Evolutionary conservation across 2,888 invertebrate genomes (phyloP).

Genomic region (Bedellia somnulentella): DNA sequence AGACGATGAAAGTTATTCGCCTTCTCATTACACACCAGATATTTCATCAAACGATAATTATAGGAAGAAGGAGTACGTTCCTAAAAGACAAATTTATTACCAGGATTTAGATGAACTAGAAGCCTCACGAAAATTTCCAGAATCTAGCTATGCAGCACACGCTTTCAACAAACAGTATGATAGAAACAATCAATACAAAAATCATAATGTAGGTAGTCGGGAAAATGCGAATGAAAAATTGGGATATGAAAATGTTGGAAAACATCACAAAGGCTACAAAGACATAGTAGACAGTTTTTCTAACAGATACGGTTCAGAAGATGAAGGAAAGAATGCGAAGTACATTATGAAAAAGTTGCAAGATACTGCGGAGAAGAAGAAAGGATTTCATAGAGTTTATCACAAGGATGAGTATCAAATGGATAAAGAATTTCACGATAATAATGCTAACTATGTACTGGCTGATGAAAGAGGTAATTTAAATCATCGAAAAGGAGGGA

Average conservation of each 20-base stretch:
- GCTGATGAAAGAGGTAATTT: constrained; percentile 24
- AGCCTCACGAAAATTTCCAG: no score
- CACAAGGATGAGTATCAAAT: constrained; percentile 46
- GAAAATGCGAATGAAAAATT: constrained; percentile 16
- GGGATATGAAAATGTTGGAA: constrained; percentile 15
- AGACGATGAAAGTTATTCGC: not conserved
- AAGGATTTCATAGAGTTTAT: constrained; percentile 38
- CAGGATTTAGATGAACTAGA: no score
- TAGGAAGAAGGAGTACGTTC: not conserved
- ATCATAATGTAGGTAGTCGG: constrained; percentile 16
- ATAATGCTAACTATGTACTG: constrained; percentile 23
- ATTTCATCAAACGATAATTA: constrained; percentile 10
- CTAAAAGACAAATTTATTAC: no score
- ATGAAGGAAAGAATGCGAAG: constrained; percentile 22
- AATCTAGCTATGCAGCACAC: constrained; percentile 1
- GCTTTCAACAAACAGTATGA: constrained; percentile 11
- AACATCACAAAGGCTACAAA: constrained; percentile 25
- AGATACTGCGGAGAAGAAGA: constrained; percentile 31
- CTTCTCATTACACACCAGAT: not conserved
- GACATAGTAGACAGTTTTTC: constrained; percentile 32
- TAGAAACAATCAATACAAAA: constrained; percentile 17
- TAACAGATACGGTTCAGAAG: constrained; percentile 33
- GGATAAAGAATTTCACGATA: constrained; percentile 41
- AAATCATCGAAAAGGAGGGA: constrained; percentile 22
- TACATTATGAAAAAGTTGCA: constrained; percentile 21